Conservation (phyloP, 2,113 vertebrate genomes). For the Sciurus niger region DNA sequence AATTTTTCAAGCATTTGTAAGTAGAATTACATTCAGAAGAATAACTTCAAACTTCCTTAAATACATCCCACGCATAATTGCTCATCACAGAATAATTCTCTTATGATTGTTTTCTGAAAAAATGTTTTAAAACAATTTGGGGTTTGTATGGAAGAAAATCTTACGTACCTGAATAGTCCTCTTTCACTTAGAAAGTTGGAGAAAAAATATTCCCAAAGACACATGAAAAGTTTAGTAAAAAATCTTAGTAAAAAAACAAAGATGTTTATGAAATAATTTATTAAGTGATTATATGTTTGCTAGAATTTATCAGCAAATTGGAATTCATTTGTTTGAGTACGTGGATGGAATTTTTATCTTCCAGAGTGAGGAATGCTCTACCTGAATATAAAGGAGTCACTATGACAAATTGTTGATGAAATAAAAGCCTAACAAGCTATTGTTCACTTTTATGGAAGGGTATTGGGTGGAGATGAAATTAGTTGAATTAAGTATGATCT, state of each 20-base stretch:
- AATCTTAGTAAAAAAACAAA: no score
- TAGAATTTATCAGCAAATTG: constrained; percentile 44
- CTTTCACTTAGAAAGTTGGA: constrained; percentile 40
- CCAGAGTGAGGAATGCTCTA: not conserved
- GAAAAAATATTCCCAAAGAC: not conserved
- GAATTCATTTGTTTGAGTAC: constrained; percentile 30
- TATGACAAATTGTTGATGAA: constrained; percentile 72
- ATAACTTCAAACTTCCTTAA: constrained; percentile 48
- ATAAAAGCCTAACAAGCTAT: constrained; percentile 60
- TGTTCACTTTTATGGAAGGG: constrained; percentile 69
- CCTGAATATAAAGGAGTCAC: constrained; percentile 67
- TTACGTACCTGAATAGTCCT: not conserved
- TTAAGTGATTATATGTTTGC: constrained; percentile 29
- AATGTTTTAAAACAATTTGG: constrained; percentile 40
- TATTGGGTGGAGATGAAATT: constrained; percentile 75
- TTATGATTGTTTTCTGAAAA: not conserved
- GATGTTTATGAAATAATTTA: constrained; percentile 9
- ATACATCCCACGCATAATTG: constrained; percentile 56
- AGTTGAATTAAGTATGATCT: constrained; percentile 76
- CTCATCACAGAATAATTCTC: constrained; percentile 36
- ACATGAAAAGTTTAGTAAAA: constrained; percentile 48
- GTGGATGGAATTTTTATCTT: constrained; percentile 51
- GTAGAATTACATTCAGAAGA: constrained; percentile 26
- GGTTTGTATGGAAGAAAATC: not conserved
- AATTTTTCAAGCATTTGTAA: constrained; percentile 36